Evolutionary conservation across 2,113 vertebrate genomes (phyloP).

Genomic region (Xenotilapia longispinis): DNA sequence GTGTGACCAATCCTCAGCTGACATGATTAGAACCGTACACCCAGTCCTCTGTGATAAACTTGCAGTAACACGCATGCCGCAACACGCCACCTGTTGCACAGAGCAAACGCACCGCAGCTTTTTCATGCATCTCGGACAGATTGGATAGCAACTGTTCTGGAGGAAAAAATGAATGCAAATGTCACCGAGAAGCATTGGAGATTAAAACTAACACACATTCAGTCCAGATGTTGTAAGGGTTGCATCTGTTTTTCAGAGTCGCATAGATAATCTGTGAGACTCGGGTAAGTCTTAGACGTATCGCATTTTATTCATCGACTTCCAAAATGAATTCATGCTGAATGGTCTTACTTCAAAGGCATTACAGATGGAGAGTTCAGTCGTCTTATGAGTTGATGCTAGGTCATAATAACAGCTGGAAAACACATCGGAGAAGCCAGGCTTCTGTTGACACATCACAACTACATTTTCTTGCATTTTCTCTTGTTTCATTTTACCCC

Average conservation of each 20-base stretch:
- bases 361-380: background rate
- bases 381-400: background rate
- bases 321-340: background rate
- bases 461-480: background rate
- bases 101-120: background rate
- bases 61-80: background rate
- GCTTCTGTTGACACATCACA: background rate
- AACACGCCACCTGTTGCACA: background rate
- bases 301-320: rapidly evolving
- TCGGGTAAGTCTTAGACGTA: background rate
- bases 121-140: background rate
- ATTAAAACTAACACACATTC: background rate
- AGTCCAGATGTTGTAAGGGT: background rate
- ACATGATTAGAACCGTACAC: background rate
- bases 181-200: background rate
- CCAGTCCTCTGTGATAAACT: background rate
- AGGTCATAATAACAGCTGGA: background rate
- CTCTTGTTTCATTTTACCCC: background rate
- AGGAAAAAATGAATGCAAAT: background rate
- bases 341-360: background rate
- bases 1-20: background rate
- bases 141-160: background rate
- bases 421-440: background rate
- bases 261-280: background rate
- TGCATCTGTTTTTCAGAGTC: background rate